A percentile compares a stretch with the other conserved stretches of the same genome.
Evolutionary conservation across 2,797 vertebrate species (phyloP).

Genomic region (Myotis myotis): DNA sequence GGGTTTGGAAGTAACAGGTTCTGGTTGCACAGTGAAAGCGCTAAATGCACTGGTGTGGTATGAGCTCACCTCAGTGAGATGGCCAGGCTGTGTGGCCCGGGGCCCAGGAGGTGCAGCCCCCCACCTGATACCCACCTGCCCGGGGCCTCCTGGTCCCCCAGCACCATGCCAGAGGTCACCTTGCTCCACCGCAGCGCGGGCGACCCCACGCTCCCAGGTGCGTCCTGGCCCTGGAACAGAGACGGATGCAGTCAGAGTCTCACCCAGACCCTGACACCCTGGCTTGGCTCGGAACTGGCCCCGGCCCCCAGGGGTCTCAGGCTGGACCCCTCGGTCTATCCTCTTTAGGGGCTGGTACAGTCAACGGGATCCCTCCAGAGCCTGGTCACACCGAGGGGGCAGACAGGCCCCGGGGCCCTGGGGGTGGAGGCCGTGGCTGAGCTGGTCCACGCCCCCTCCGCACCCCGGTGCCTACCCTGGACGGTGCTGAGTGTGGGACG

Average conservation of each 20-base stretch:
- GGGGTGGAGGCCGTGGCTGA: background rate
- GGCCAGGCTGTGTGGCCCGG: background rate
- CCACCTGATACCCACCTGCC: conserved; percentile 71
- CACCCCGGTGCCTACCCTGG: background rate
- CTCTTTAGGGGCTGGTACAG: background rate
- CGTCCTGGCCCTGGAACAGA: conserved; percentile 24
- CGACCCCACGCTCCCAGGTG: fast-evolving
- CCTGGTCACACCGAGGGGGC: fast-evolving
- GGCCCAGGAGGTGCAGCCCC: fast-evolving
- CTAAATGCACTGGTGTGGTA: fast-evolving
- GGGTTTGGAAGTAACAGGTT: fast-evolving
- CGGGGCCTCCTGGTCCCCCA: conserved; percentile 56
- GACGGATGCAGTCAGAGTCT: background rate
- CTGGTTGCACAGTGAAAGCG: fast-evolving
- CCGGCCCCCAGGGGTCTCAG: background rate
- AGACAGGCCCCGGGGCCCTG: background rate
- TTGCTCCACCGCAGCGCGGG: conserved; percentile 57
- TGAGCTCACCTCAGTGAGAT: background rate
- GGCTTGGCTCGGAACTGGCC: background rate
- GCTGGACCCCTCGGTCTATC: no score
- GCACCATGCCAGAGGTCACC: conserved; percentile 15
- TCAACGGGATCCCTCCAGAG: background rate
- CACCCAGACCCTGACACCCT: background rate
- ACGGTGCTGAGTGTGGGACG: background rate
- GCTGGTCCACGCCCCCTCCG: fast-evolving